These are phyloP conservation scores for Ophioderma brevispina DNA, from an alignment of 35 echinoderm and acorn worm species.

Conservation along the genomic window DNA sequence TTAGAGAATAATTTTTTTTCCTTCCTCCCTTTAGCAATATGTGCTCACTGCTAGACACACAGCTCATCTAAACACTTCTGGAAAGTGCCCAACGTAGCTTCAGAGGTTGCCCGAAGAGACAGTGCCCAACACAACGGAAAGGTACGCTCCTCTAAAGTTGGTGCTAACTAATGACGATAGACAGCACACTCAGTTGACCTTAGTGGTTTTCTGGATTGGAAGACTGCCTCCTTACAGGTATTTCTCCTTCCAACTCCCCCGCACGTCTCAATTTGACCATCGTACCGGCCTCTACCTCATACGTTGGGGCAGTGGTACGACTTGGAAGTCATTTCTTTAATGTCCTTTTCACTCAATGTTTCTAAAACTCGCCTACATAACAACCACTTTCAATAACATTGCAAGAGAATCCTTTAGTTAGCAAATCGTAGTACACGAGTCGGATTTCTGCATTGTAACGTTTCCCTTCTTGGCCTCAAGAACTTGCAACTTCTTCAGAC, in stretches of 20 bases:
- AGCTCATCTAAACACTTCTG: not conserved
- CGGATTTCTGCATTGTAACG: not conserved
- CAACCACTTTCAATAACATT: not conserved
- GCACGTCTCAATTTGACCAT: not conserved
- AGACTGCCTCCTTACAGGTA: not conserved
- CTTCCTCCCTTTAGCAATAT: not conserved
- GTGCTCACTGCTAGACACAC: not conserved
- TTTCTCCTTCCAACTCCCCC: not conserved
- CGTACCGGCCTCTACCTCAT: not conserved
- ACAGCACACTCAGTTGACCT: too few species aligned
- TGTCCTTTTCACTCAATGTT: not conserved
- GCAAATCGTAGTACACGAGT: not conserved
- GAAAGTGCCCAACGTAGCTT: not conserved
- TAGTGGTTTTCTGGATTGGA: too few species aligned
- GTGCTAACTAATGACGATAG: too few species aligned
- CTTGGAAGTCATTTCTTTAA: not conserved
- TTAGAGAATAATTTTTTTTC: not conserved
- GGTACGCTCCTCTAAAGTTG: too few species aligned
- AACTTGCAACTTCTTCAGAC: too few species aligned
- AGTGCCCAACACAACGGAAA: not conserved
- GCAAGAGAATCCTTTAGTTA: not conserved
- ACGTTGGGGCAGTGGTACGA: not conserved
- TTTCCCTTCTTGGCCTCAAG: not conserved
- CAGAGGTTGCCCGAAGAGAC: not conserved
- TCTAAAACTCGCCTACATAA: not conserved